Base-by-base conservation (phyloP, 1,140 invertebrate species). In the Hylaeus volcanicus region DNA sequence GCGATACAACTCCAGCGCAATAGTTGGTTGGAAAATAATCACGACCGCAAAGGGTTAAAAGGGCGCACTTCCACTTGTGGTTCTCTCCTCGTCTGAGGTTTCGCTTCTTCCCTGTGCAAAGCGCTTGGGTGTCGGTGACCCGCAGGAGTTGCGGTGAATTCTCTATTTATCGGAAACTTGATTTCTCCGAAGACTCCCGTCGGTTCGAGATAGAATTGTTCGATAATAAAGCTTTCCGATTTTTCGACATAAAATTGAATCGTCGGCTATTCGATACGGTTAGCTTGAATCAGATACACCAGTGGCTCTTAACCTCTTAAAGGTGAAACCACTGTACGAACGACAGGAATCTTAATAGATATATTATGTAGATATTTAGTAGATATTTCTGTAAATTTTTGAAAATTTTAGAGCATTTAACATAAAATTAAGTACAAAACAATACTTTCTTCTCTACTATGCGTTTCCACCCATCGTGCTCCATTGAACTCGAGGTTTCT, bases 101-200 rank as follows among this genome's bases (percentile, higher is more conserved):
- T 45, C 14, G 11, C 41, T 26, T 45, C 51, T 75, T 56, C 15
- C 12, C 14, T 45, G 65, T 71, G 15, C 45, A 60, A 26, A 70
- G 60, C 37, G 48, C 15, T 39, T 68, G 26, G 14, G 66, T 78
- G 45, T 68, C 66, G 45, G 48, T 14, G 68, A 78, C 75, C 75
- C 56, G 37, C 66, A 71, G 56, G 37, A 51, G 68, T 70, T 53
- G 56, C 56, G 45, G 66, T 37, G 68, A 78, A 71, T 78, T 78
- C 48, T 72, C 75, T 78, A 71, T 71, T 71, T 78, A 78, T 78
- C 61, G 75, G 68, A 53, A 71, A 63, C 37, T 78, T 78, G 75
- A 78, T 78, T 78, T 71, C 75, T 71, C 68, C 68, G 68, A n/a
- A 60, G 75, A 78, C 68, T 71, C 71, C 71, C 60, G 69, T 71